Percentiles rank a stretch among this genome's conserved stretches.
Evolutionary conservation across 2,888 invertebrate genomes (phyloP).

Genomic region (Sinotaia quadrata): DNA sequence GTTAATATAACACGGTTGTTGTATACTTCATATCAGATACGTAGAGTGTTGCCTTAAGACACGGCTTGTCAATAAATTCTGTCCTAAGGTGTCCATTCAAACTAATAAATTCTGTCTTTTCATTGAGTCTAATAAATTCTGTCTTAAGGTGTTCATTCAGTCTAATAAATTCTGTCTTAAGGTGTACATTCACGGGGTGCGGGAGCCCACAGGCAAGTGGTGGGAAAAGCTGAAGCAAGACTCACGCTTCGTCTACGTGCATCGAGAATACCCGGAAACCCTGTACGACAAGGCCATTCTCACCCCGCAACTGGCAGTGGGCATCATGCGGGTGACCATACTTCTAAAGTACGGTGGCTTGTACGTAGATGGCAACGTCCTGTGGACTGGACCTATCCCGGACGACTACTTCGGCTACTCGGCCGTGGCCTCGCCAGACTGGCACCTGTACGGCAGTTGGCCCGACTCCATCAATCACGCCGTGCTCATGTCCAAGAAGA

Average conservation of each 20-base stretch:
- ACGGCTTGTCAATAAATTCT: too few relatives aligned
- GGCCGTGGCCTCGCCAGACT: conserved; percentile 41
- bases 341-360: conserved; percentile 46
- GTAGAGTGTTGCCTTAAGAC: too few relatives aligned
- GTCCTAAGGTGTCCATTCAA: too few relatives aligned
- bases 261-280: conserved; percentile 42
- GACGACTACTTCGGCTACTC: conserved; percentile 37
- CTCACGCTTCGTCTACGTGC: conserved; percentile 40
- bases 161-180: not conserved
- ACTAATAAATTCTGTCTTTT: too few relatives aligned
- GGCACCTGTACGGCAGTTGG: conserved; percentile 41
- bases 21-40: too few relatives aligned
- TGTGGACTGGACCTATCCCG: conserved; percentile 42
- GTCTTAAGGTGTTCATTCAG: too few relatives aligned
- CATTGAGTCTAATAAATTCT: too few relatives aligned
- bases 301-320: conserved; percentile 39
- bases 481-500: conserved; percentile 39
- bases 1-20: too few relatives aligned
- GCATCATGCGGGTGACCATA: conserved; percentile 41
- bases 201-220: conserved; percentile 39
- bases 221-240: conserved; percentile 37
- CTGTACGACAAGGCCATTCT: conserved; percentile 38
- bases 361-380: conserved; percentile 38
- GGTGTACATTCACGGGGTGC: conserved; percentile 43
- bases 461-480: conserved; percentile 44